Base-by-base conservation (phyloP, 30 jellyfish, hydroid and myxozoan species). In the Turritopsis dohrnii region DNA sequence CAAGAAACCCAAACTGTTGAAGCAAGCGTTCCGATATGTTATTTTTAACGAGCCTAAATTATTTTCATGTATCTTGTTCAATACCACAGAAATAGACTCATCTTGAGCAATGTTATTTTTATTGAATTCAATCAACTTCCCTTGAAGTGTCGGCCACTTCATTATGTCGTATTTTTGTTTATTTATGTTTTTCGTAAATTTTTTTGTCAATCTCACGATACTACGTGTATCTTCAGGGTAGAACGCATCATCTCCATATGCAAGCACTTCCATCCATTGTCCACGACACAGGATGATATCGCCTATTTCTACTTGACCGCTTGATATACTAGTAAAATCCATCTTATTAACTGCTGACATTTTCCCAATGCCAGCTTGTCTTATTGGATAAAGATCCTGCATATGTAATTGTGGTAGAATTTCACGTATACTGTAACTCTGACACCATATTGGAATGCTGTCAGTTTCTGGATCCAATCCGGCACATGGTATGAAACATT, bases 71-170 rank as follows among this genome's bases (percentile, higher is more conserved):
- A 72, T 25, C 18, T 72, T 72, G 0, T 21, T 25, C 28, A 72
- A 25, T 29, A 18, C 20, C 18, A 72, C 18, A 29, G 30, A 18
- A 25, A 72, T 0, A 20, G 18, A 19, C 24, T 72, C 81, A 25
- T 72, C 19, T 19, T 72, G 20, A 18, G 0, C 28, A n/a, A 25
- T 0, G 81, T 72, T 29, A 25, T 72, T 25, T 72, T 18, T n/a
- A 18, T 72, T 72, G 24, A 72, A 18, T 18, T 72, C 30, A 20
- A 25, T 18, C 18, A 72, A 17, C 28, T 71, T 71, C 28, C 80
- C 80, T 20, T 71, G 80, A 71, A 54, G 72, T 18, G 72, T 24
- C 19, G 80, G 80, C 80, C 80, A 71, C 18, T 23, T 19, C 23
- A 20, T 23, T 19, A 71, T 71, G 16, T 71, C 80, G 28, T 16